Base-by-base conservation (phyloP, 2,113 vertebrate genomes). In the Onychostruthus taczanowskii region DNA sequence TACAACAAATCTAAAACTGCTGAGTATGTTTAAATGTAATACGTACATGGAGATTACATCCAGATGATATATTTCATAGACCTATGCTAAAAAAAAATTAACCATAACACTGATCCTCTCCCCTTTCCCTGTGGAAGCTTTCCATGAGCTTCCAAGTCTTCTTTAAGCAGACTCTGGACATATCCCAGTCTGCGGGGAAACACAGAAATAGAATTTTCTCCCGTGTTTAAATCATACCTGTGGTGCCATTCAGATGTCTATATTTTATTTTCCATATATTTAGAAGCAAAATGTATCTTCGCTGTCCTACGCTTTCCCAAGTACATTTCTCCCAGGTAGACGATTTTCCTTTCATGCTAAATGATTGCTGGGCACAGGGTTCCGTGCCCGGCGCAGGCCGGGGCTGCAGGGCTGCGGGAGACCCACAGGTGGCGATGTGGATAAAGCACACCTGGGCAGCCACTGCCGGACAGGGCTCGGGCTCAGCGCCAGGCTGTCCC, bases 401-500 rank as follows among this genome's bases (percentile, higher is more conserved):
- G 92, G 62, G 30, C 41, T 97, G 97, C 95, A 97, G 93, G 85
- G 82, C 95, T 66, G 91, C 72, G 91, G 94, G 59, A 80, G 39
- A 73, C 98, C 98, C 96, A 98, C 96, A 98, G 98, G 97, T 98
- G 98, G 98, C 97, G 97, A 91, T 98, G 96, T 98, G 97, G 97
- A 88, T 97, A 95, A 98, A 94, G 97, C 93, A 93, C 98, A 98
- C 95, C 97, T 97, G 97, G 91, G 92, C 95, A 84, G 72, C 16
- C 74, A 0, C 46, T 10, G 37, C 53, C 23, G 52, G 68, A 0
- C 15, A 27, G 61, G 52, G 27, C 44, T 44, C 77, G 61, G 52
- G 27, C 44, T 44, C 77, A 1, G 10, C 8, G 37, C n/a, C 67
- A 24, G 43, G 17, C 49, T 26, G 0, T 11, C 84, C 26, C 12